phyloP scores from a whole-genome alignment of 2,113 vertebrate genomes.

The Mesocricetus auratus region DNA sequence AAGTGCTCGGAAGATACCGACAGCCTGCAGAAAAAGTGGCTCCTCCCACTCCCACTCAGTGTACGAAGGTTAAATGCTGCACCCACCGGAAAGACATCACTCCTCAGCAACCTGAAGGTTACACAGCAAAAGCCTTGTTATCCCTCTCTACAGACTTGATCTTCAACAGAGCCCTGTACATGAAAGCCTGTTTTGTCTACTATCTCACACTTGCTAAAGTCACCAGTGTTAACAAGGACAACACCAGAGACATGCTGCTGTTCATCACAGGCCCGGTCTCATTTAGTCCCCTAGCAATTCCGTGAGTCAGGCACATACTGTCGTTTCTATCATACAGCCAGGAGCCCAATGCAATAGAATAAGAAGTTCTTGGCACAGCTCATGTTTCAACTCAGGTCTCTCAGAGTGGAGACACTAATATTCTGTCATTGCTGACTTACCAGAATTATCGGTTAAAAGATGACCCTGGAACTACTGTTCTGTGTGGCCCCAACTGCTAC shows the following conservation, averaged over 20 bases:
- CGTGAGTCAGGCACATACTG: neutral
- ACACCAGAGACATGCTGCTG: neutral
- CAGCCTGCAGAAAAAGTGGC: conserved; percentile 2
- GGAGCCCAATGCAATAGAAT: neutral
- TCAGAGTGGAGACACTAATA: neutral
- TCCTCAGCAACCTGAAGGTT: neutral
- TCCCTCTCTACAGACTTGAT: neutral
- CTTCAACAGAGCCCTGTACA: neutral
- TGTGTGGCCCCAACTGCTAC: neutral
- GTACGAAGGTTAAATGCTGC: neutral
- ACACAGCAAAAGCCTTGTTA: neutral
- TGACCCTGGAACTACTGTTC: neutral
- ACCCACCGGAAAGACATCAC: neutral
- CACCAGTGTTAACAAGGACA: neutral
- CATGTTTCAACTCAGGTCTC: neutral
- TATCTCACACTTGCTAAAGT: neutral
- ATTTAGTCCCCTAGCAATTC: neutral
- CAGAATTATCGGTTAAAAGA: neutral
- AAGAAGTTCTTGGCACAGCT: neutral
- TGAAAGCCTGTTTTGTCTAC: neutral
- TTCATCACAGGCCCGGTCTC: neutral
- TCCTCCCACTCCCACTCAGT: neutral
- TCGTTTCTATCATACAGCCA: neutral
- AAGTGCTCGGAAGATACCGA: neutral
- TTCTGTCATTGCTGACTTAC: neutral